Percentiles rank a stretch among this genome's conserved stretches.
Conservation (phyloP, 2,797 vertebrate genomes). For the Notolabrus celidotus region DNA sequence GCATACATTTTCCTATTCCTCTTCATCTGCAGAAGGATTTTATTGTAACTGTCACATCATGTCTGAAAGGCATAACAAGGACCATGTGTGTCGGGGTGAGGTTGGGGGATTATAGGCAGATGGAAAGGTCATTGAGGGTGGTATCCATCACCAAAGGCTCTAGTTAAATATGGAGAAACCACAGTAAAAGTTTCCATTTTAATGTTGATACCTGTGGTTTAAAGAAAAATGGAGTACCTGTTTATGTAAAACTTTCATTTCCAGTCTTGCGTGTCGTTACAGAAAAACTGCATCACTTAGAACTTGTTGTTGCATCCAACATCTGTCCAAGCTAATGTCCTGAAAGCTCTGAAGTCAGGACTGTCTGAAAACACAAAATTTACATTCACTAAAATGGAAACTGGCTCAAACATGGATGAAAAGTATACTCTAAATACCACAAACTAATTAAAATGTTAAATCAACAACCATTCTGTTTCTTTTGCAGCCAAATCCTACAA, state of each 20-base stretch:
- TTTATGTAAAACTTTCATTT: background rate
- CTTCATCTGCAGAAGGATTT: background rate
- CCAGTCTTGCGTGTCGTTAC: conserved; percentile 45
- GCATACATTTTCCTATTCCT: background rate
- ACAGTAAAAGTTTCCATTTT: conserved; percentile 12
- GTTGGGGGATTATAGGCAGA: conserved; percentile 20
- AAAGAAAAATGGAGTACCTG: background rate
- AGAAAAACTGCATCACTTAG: conserved; percentile 19
- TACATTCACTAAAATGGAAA: conserved; percentile 8
- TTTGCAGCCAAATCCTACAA: conserved; percentile 91
- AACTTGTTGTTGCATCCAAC: background rate
- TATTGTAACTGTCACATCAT: conserved; percentile 8
- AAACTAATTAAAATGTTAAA: too few relatives aligned
- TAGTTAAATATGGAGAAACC: background rate
- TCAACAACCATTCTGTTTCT: conserved; percentile 5
- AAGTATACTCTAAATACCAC: background rate
- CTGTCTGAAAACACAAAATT: background rate
- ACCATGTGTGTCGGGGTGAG: conserved; percentile 36
- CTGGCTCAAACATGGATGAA: background rate
- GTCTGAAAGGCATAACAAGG: conserved; percentile 37
- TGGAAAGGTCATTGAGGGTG: conserved; percentile 45
- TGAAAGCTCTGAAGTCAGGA: background rate
- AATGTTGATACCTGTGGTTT: background rate
- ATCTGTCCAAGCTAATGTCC: background rate
- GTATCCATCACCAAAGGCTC: conserved; percentile 5